phyloP scores from a whole-genome alignment of 2,797 vertebrate species.

The Eospalax fontanierii region DNA sequence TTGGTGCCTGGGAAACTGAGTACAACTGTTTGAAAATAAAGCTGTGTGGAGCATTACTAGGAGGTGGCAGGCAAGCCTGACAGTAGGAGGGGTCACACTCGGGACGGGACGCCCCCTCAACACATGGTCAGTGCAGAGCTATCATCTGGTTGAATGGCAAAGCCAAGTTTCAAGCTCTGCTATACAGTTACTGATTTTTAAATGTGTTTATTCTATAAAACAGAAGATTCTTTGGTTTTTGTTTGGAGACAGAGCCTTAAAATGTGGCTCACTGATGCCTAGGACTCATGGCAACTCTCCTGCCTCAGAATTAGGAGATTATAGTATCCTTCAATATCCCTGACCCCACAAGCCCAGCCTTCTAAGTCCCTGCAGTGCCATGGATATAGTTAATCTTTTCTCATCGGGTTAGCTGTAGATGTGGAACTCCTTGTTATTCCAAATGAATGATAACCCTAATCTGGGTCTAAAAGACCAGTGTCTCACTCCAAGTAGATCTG shows the following conservation, averaged over 20 bases:
- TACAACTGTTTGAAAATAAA: neutral
- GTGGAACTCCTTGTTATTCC: neutral
- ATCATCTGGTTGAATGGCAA: neutral
- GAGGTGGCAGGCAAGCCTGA: neutral
- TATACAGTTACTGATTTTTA: neutral
- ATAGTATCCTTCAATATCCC: neutral
- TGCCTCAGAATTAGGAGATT: neutral
- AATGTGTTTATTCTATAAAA: slow-evolving; percentile 12
- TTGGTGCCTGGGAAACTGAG: neutral
- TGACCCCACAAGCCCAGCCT: neutral
- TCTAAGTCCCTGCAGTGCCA: neutral
- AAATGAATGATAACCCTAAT: neutral
- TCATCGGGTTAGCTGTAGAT: neutral
- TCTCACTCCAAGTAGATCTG: neutral
- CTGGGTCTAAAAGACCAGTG: neutral
- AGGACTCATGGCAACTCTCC: neutral
- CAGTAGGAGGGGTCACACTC: neutral
- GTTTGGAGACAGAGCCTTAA: neutral
- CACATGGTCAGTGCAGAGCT: neutral
- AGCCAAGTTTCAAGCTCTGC: neutral
- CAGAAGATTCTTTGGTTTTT: neutral
- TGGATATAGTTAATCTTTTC: neutral
- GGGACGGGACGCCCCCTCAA: neutral
- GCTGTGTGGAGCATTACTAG: neutral
- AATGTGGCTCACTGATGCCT: neutral